Evolutionary conservation across 2,797 vertebrate species (phyloP).

Genomic region (Rhinogobio ventralis): DNA sequence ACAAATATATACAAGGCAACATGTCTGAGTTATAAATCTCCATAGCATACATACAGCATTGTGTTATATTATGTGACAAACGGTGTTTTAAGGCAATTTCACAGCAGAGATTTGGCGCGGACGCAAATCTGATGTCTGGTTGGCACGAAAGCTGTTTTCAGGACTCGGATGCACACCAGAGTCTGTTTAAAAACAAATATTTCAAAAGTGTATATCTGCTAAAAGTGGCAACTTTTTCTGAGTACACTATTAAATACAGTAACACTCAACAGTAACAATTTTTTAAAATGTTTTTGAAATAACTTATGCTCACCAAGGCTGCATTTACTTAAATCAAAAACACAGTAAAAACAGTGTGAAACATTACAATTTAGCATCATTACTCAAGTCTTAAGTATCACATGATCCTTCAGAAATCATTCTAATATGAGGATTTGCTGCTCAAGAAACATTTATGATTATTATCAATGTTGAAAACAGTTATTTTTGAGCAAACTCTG

Average conservation of each 20-base stretch:
- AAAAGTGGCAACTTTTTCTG: background rate
- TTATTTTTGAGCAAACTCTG: background rate
- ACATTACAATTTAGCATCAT: background rate
- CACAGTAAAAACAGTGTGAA: background rate
- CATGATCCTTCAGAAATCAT: background rate
- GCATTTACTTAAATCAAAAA: background rate
- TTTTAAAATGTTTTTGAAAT: background rate
- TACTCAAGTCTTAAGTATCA: background rate
- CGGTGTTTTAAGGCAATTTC: background rate
- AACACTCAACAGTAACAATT: background rate
- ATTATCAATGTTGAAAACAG: background rate
- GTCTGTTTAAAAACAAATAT: background rate
- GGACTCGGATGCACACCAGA: constrained; percentile 2
- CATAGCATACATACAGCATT: background rate
- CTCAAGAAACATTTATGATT: background rate
- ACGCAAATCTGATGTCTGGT: background rate
- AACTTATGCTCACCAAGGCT: background rate
- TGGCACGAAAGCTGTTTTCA: background rate
- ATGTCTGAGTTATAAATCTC: background rate
- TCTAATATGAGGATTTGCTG: background rate
- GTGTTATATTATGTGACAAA: background rate
- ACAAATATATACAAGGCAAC: constrained; percentile 22
- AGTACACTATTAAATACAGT: background rate
- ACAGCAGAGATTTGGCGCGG: background rate
- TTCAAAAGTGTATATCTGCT: background rate